A percentile compares a stretch with the other conserved stretches of the same genome.
Conservation (phyloP, 1,140 invertebrate species). For the Sycophaga agraensis region DNA sequence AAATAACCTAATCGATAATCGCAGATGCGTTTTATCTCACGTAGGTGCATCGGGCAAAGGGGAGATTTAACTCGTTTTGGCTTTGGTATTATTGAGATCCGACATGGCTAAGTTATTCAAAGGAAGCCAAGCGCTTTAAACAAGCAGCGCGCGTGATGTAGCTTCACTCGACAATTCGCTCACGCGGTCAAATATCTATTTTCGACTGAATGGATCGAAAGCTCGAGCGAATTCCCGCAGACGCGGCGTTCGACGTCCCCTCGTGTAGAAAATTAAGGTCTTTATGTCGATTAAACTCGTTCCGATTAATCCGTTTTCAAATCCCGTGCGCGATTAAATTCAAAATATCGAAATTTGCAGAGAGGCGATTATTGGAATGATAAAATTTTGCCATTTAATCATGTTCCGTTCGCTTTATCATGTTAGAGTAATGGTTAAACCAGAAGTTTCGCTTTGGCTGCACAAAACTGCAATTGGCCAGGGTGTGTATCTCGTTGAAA, state of each 20-base stretch:
- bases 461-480: no score
- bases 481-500: no score
- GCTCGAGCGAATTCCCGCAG: no score
- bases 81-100: conserved; percentile 2
- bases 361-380: neutral
- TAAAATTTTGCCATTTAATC: neutral
- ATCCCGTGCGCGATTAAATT: neutral
- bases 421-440: no score
- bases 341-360: neutral
- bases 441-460: no score
- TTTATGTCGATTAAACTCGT: conserved; percentile 14
- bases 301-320: conserved; percentile 13
- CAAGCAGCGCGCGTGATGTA: neutral
- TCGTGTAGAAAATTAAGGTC: conserved; percentile 15
- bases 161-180: neutral
- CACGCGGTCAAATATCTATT: conserved; percentile 15
- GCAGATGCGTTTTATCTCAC: no score
- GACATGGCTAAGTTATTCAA: no score
- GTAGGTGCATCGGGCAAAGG: neutral
- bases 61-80: neutral
- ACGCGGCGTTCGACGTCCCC: no score
- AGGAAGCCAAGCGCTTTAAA: conserved; percentile 11
- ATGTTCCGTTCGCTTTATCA: no score
- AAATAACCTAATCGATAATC: no score
- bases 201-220: neutral